A percentile compares a stretch with the other conserved stretches of the same genome.
phyloP scores from a whole-genome alignment of 2,888 invertebrate species.

The Macrophya alboannulata region DNA sequence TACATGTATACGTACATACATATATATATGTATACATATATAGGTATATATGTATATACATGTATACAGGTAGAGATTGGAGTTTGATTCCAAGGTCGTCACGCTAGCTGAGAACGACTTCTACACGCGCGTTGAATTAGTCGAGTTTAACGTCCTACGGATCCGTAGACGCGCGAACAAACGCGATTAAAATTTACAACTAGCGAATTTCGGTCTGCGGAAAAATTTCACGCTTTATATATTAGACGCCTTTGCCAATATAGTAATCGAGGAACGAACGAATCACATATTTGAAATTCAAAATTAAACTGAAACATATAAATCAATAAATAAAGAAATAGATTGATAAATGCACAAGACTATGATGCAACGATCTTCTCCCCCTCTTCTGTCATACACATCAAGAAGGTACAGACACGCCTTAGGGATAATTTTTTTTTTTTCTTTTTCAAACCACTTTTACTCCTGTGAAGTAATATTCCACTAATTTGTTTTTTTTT shows the following conservation, averaged over 20 bases:
- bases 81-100: conserved; percentile 47
- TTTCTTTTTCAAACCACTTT: too few relatives aligned
- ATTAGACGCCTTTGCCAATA: background rate
- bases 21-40: background rate
- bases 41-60: background rate
- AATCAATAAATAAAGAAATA: background rate
- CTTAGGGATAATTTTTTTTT: too few relatives aligned
- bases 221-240: too few relatives aligned
- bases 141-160: conserved; percentile 42
- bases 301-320: background rate
- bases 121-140: conserved; percentile 38
- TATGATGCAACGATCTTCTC: too few relatives aligned
- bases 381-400: too few relatives aligned
- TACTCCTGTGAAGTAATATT: too few relatives aligned
- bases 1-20: too few relatives aligned
- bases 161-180: conserved; percentile 4
- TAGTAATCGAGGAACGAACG: background rate
- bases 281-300: background rate
- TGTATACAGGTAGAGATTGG: conserved; percentile 20
- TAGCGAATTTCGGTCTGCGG: background rate
- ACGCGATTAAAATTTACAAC: conserved; percentile 17
- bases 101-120: conserved; percentile 30
- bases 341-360: background rate
- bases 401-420: too few relatives aligned
- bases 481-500: too few relatives aligned